These are phyloP conservation scores for Alcedo quadribrachys DNA, from an alignment of 2,797 vertebrate species.

Conservation along the genomic window DNA sequence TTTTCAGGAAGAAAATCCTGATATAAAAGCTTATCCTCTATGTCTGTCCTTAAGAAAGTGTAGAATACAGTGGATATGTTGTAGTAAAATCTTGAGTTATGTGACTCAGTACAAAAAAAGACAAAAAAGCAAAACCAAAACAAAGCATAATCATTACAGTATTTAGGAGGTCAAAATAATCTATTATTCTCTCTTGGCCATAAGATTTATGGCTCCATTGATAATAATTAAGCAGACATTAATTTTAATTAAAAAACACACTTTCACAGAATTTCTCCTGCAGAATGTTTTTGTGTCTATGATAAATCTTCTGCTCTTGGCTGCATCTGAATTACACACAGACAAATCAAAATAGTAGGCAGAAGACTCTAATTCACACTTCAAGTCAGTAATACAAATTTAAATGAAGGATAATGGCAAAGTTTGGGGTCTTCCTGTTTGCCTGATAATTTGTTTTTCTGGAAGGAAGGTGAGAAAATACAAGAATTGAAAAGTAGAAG, in stretches of 20 bases:
- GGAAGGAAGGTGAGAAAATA: neutral
- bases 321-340: neutral
- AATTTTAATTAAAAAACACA: neutral
- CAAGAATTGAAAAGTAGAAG: neutral
- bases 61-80: neutral
- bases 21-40: neutral
- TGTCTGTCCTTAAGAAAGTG: neutral
- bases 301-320: neutral
- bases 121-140: neutral
- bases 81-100: neutral
- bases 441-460: neutral
- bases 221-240: neutral
- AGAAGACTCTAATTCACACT: neutral
- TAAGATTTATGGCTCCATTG: neutral
- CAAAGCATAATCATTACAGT: neutral
- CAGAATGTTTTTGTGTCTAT: neutral
- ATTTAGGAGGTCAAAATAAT: neutral
- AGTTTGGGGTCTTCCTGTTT: neutral
- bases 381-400: neutral
- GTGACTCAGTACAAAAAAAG: neutral
- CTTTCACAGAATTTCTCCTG: neutral
- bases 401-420: neutral
- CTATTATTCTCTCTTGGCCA: neutral
- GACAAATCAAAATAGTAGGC: neutral
- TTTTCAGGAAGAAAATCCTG: neutral